These are phyloP conservation scores for Volucella zonaria DNA, from an alignment of 2,888 invertebrate genomes.

Conservation along the genomic window DNA sequence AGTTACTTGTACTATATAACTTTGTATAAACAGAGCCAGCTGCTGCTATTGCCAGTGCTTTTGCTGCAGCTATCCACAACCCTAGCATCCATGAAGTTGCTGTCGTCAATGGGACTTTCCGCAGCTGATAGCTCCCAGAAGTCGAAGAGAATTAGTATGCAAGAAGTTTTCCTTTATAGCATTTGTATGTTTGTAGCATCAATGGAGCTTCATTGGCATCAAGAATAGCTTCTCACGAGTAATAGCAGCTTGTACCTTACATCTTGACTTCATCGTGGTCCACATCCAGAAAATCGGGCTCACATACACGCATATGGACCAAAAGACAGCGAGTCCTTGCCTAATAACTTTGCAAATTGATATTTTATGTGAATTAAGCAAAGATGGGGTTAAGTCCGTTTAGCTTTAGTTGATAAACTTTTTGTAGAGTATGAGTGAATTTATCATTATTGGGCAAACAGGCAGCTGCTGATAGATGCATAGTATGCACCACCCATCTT, in stretches of 20 bases:
- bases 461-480: neutral
- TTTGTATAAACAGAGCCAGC: conserved; percentile 4
- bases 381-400: conserved; percentile 69
- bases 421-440: conserved; percentile 47
- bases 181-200: conserved; percentile 58
- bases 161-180: conserved; percentile 70
- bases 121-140: conserved; percentile 58
- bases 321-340: conserved; percentile 23
- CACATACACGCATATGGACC: neutral
- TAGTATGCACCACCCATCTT: conserved; percentile 9
- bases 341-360: conserved; percentile 70
- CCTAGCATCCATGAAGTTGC: conserved; percentile 17
- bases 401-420: conserved; percentile 71
- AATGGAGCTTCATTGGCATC: conserved; percentile 34
- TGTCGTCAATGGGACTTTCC: conserved; percentile 41
- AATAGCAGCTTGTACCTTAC: neutral
- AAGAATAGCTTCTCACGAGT: conserved; percentile 9
- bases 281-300: neutral
- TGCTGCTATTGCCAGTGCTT: conserved; percentile 23
- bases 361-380: conserved; percentile 70
- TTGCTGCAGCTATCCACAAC: conserved; percentile 22
- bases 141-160: conserved; percentile 65
- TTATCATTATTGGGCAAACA: conserved; percentile 52
- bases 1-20: conserved; percentile 10
- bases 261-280: neutral